Percentiles rank a stretch among this genome's conserved stretches.
phyloP scores from a whole-genome alignment of 2,113 vertebrate species.

The human (Homo sapiens) region DNA sequence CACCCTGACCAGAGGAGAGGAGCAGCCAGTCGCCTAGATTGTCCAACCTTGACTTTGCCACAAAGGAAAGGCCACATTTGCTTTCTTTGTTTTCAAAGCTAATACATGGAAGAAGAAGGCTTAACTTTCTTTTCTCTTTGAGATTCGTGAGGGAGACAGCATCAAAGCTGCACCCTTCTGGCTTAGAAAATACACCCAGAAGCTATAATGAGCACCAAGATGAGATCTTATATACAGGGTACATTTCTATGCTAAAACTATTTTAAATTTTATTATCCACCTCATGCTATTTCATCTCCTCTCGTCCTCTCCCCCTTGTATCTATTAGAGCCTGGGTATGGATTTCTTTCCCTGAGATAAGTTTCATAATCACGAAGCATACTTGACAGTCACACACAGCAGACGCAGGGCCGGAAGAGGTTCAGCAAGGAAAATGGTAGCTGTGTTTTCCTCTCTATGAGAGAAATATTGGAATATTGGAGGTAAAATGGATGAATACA shows the following conservation, averaged over 20 bases:
- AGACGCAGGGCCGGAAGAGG: rapidly evolving
- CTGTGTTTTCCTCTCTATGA: background rate
- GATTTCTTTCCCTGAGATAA: background rate
- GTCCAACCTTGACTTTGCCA: rapidly evolving
- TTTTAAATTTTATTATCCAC: background rate
- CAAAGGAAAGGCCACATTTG: background rate
- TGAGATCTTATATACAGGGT: rapidly evolving
- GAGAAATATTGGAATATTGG: background rate
- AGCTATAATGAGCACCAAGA: rapidly evolving
- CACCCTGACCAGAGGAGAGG: too few relatives aligned
- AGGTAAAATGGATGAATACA: background rate
- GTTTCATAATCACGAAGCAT: background rate
- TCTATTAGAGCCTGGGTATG: background rate
- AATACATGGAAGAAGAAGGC: background rate
- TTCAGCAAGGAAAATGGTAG: background rate
- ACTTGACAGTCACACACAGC: rapidly evolving
- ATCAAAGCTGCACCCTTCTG: background rate
- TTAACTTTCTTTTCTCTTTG: background rate
- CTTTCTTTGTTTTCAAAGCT: background rate
- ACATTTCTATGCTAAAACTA: background rate
- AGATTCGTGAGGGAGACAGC: background rate
- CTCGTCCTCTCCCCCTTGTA: background rate
- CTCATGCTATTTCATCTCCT: background rate
- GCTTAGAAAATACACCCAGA: background rate
- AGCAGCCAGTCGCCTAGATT: rapidly evolving